Evolutionary conservation across 2,888 invertebrate species (phyloP).

Genomic region (Tetranychus truncatus): DNA sequence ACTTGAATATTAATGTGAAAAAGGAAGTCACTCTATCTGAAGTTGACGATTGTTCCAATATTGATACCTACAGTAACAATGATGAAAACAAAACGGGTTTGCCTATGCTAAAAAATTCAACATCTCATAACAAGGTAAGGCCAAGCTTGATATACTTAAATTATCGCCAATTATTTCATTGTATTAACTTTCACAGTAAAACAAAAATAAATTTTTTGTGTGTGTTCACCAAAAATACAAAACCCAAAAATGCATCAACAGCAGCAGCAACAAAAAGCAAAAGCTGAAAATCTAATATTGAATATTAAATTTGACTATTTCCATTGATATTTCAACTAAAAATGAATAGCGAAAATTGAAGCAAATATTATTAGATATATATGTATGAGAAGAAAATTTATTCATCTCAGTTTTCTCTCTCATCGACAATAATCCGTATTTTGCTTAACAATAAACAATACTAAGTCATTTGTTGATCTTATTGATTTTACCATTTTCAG

Average conservation of each 20-base stretch:
- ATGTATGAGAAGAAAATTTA: background rate
- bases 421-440: background rate
- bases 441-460: background rate
- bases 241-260: too few relatives aligned
- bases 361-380: background rate
- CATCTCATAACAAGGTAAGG: background rate
- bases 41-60: background rate
- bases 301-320: background rate
- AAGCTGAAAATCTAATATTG: background rate
- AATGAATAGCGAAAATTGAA: background rate
- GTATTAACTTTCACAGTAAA: too few relatives aligned
- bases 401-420: constrained; percentile 8
- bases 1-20: background rate
- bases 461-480: background rate
- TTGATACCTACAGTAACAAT: background rate
- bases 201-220: too few relatives aligned
- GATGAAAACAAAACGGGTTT: background rate
- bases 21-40: background rate
- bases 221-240: too few relatives aligned
- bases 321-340: background rate
- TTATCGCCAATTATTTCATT: too few relatives aligned
- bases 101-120: background rate
- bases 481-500: background rate
- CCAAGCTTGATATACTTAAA: background rate
- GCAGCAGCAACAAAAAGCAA: too few relatives aligned